Base-by-base conservation (phyloP, 2,888 invertebrate genomes). In the Zeuzera pyrina region DNA sequence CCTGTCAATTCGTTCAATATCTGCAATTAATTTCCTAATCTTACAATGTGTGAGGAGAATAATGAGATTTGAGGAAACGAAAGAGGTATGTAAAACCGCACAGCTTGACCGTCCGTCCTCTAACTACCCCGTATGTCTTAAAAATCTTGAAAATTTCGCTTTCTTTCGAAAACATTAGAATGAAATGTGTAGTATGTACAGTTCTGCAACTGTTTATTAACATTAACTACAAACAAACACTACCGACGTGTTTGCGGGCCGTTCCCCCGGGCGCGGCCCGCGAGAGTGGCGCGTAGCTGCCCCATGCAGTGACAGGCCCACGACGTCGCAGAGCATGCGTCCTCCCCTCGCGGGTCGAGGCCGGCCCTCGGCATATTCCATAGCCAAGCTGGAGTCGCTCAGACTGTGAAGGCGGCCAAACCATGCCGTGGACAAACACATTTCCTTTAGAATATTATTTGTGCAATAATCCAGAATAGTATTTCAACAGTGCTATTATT, bases 331-430 rank as follows among this genome's bases (percentile, higher is more conserved):
- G 57, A 90, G 33, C 45, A 89, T 73, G 74, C 48, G 29, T 61
- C n/a, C n/a, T n/a, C n/a, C 76, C 85, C 78, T 86, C 76, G 58
- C 53, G 86, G 85, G 77, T n/a, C n/a, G n/a, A n/a, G n/a, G n/a
- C n/a, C 49, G 60, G 62, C 74, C 79, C 85, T 78, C 84, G 72
- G 87, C 88, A 90, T 90, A 90, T 90, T 90, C 90, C 90, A 88
- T 88, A 87, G 85, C 84, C 88, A 84, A 84, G 74, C 86, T 87
- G 88, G 85, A 90, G 89, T 72, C 88, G 73, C 60, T 90, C 66
- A 86, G 89, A 77, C 85, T 42, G 49, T 86, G 88, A 90, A 76
- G 86, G 77, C 57, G 71, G 81, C 78, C 51, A 87, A 87, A 87
- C 88, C 88, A 87, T 88, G 85, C 74, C 66, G 67, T 63, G 77